Evolutionary conservation across 2,797 vertebrate genomes (phyloP), one percentile per base, ranked within the genome.

Genomic region (Gadopsis bispinosus): DNA sequence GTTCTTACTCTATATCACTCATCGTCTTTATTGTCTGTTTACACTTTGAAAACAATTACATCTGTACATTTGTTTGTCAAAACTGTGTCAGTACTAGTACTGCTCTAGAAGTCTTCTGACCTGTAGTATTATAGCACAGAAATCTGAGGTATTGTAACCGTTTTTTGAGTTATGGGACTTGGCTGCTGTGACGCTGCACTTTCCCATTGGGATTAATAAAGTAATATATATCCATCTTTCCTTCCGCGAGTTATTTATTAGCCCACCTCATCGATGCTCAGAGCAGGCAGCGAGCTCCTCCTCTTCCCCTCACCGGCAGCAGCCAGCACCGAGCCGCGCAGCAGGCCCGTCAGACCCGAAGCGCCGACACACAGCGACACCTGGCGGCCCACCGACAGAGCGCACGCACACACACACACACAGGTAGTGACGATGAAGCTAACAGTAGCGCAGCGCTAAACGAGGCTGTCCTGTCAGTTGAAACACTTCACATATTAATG

Each of bases 241-340:
- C 39, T 41, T 4, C 43, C 19, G 45, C 3, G 16, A 16, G 29
- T 31, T 8, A 33, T 1, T 41, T 0, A 20, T 61, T 1, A 53
- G 73, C 83, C 17, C 89, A 97, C 97, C 95, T 99, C 96, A 82
- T 97, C 95, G 48, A 95, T 82, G 88, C 92, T 96, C 63, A 97
- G 78, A 12, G 83, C 31, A 3, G 93, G 72, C 55, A 53, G 69
- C 0, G 37, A 80, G 73, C 75, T 94, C 69, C 91, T 91, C 80
- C 92, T 86, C 69, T 96, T 94, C 71, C 75, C 94, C 73, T 97
- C 95, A 1, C 91, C 75, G 65, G 95, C 92, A 20, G 97, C 96
- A 20, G 97, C 96, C 83, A 94, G 93, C 77, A 97, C 95, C 8
- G 93, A 93, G 81, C 95, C 79, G 66, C 95, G 85, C 80, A 96